A percentile compares a stretch with the other conserved stretches of the same genome.
Evolutionary conservation across 2,113 vertebrate species (phyloP).

Genomic region (Eidolon helvum): DNA sequence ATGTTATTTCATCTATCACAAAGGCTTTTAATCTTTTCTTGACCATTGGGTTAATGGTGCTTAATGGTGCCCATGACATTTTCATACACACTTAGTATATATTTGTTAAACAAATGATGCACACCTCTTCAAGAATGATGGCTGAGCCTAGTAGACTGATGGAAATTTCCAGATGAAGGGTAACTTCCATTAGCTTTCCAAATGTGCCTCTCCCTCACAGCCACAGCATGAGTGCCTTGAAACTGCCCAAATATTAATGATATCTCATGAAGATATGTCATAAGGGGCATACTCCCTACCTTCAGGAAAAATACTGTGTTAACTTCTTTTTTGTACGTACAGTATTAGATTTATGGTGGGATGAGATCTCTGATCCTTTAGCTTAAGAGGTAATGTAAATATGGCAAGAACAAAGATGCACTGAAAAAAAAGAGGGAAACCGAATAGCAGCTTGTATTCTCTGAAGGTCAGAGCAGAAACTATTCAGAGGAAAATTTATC

Average conservation of each 20-base stretch:
- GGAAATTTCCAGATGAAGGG: not conserved
- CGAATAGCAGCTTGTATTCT: not conserved
- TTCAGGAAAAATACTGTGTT: not conserved
- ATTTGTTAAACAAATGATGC: not conserved
- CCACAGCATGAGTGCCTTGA: not conserved
- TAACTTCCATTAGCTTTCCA: not conserved
- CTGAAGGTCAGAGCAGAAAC: not conserved
- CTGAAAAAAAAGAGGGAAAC: not conserved
- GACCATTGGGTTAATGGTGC: not conserved
- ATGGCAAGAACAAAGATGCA: not conserved
- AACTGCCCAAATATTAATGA: not conserved
- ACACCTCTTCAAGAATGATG: not conserved
- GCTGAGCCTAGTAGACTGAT: not conserved
- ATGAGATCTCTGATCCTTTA: not conserved
- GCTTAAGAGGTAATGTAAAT: not conserved
- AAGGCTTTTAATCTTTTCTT: not conserved
- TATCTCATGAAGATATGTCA: not conserved
- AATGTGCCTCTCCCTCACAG: not conserved
- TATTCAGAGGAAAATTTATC: not conserved
- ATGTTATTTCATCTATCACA: not conserved
- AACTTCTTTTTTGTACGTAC: not conserved
- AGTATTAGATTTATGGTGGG: not conserved
- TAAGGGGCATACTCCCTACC: not conserved
- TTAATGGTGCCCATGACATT: not conserved
- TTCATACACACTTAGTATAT: not conserved